Base-by-base conservation (phyloP, 1,140 invertebrate species). In the Mesaphorura yosii region DNA sequence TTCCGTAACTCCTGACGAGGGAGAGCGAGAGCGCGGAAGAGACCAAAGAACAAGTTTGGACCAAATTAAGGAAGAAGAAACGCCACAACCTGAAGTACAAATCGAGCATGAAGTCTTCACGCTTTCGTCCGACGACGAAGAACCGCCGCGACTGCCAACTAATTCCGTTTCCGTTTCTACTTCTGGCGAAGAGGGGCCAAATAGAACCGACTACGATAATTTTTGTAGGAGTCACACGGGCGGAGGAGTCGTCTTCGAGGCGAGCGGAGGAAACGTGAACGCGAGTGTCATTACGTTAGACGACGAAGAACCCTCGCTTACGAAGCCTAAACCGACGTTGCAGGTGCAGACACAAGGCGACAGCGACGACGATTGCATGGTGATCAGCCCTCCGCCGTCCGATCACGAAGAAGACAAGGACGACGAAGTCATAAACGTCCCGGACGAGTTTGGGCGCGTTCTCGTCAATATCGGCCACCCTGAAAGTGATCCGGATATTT, bases 381-480 rank as follows among this genome's bases (percentile, higher is more conserved):
- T 88, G 55, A 69, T 85, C 23, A 55, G 52, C 28, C 83, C 81
- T 17, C 81, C 83, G 67, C 77, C 77, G 19, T 55, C 54, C 72
- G 68, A 78, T 69, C 67, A 67, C 26, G 71, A 53, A 75, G 77
- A 78, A 42, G 76, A 75, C 51, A 76, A 75, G 63, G 76, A 72
- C 58, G 79, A 78, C 31, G 91, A 96, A 72, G 72, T 80, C n/a
- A 86, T 89, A 64, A 97, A 97, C 71, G 71, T 84, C 54, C 86
- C 87, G 3, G 90, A 98, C 72, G 83, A 88, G 51, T 79, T 90
- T 66, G 94, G 94, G 2, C 74, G 88, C 39, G 89, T 98, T 19
- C 71, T 96, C 27, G 85, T 98, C 23, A 98, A 98, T 70, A 82
- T 96, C 38, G 92, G 88, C n/a, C 92, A 97, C 73, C 85, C 89